Evolutionary conservation across 2,113 vertebrate species (phyloP).

Genomic region (Thamnophis sirtalis): DNA sequence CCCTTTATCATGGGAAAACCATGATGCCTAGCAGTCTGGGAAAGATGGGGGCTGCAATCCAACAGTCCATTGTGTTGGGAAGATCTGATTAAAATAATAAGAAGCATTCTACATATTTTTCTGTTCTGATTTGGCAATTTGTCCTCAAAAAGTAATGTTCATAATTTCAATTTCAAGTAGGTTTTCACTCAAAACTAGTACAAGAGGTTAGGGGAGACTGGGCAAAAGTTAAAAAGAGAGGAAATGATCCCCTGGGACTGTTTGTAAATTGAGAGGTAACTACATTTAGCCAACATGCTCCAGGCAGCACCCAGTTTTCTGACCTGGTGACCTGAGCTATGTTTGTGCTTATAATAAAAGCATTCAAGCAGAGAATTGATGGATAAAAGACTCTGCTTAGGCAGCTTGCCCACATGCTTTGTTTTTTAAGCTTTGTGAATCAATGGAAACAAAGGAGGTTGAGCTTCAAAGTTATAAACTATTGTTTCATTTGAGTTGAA

Average conservation of each 20-base stretch:
- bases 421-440: slow-evolving; percentile 40
- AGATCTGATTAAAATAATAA: slow-evolving; percentile 17
- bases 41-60: background rate
- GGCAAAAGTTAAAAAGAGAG: slow-evolving; percentile 13
- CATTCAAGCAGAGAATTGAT: slow-evolving; percentile 47
- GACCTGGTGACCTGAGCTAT: slow-evolving; percentile 51
- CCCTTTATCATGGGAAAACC: background rate
- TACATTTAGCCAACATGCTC: background rate
- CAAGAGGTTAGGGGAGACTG: background rate
- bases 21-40: background rate
- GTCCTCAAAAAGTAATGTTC: slow-evolving; percentile 3
- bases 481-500: slow-evolving; percentile 42
- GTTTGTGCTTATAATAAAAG: slow-evolving; percentile 60
- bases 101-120: background rate
- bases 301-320: slow-evolving; percentile 50
- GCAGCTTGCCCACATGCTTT: slow-evolving; percentile 42
- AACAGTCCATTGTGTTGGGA: background rate
- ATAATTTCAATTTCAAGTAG: slow-evolving; percentile 7
- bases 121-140: background rate
- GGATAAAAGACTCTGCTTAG: slow-evolving; percentile 52
- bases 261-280: slow-evolving; percentile 43
- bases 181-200: slow-evolving; percentile 16
- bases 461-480: slow-evolving; percentile 44
- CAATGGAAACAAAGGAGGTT: slow-evolving; percentile 47
- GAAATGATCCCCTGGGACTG: slow-evolving; percentile 17